Conservation (phyloP, 2,888 invertebrate species). For the Pristionchus fissidentatus region DNA sequence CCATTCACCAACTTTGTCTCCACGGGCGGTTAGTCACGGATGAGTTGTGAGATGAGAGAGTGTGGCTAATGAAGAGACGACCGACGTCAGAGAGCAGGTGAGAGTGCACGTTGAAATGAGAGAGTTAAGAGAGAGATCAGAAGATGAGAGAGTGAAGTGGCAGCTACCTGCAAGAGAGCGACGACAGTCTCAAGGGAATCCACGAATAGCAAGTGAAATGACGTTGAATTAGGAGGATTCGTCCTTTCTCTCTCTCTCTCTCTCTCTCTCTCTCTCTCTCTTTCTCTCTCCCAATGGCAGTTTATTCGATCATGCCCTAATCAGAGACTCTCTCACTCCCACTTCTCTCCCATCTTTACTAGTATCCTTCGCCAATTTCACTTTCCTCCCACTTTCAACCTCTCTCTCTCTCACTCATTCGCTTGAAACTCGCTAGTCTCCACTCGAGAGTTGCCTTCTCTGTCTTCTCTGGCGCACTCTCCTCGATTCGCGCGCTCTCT, state of each 20-base stretch:
- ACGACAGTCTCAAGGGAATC: neutral
- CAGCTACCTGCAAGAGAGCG: too few species aligned
- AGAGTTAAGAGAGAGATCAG: neutral
- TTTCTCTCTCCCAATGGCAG: conserved; percentile 16
- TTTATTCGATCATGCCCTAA: conserved; percentile 41
- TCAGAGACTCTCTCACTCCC: neutral
- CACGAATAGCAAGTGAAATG: too few species aligned
- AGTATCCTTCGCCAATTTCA: conserved; percentile 36
- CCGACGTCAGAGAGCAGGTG: neutral
- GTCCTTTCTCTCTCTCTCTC: conserved; percentile 3
- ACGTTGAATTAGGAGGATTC: too few species aligned
- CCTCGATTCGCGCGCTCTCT: neutral
- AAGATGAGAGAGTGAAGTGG: neutral
- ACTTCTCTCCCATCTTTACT: conserved; percentile 2
- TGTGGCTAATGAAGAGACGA: conserved; percentile 7
- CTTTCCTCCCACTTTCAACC: conserved; percentile 1
- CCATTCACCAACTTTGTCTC: conserved; percentile 42
- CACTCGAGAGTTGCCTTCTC: conserved; percentile 10
- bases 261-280: conserved; percentile 9
- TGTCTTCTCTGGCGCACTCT: neutral
- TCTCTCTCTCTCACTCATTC: neutral
- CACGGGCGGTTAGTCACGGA: conserved; percentile 38
- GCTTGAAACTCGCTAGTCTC: conserved; percentile 41
- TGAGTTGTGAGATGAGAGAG: neutral
- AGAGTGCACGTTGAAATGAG: neutral